Base-by-base conservation (phyloP, 1,140 invertebrate genomes). In the Pentalonia nigronervosa region DNA sequence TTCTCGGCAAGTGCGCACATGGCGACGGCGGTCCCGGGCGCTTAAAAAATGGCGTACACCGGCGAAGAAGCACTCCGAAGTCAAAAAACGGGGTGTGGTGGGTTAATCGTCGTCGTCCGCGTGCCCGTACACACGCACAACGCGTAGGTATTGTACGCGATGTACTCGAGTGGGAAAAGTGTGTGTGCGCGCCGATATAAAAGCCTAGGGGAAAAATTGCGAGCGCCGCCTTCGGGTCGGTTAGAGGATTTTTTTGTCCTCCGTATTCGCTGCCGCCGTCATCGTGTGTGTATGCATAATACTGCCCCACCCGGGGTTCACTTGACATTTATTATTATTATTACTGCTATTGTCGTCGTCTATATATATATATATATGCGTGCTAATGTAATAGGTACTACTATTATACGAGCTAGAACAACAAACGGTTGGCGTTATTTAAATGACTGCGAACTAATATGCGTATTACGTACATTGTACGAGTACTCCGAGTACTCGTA, bases 1-100 rank as follows among this genome's bases (percentile, higher is more conserved):
- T n/a, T n/a, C n/a, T n/a, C n/a, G n/a, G n/a, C n/a, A 88, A 88
- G 47, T 11, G 34, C 36, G 84, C 45, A 30, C 7, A n/a, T 45
- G 17, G 45, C 25, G 36, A 8, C 36, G 23, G 30, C n/a, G 88
- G n/a, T n/a, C n/a, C 36, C 50, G 86, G 11, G 30, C 45, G 45
- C 45, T 76, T 76, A 34, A 20, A 53, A 53, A 53, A 53, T 50
- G 87, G 87, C 87, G 50, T 60, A 53, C 87, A 53, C 87, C n/a
- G 30, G n/a, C 25, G 60, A 23, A n/a, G 50, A 56, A 56, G 50
- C 53, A 47, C 88, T 90, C 53, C 34, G 45, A 60, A 90, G 88
- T 90, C 88, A 56, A 90, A n/a, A 56, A 90, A 90, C 53, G 88
- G 88, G 53, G 88, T 60, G 88, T 89, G 48, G 88, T 53, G 48